Evolutionary conservation across 2,888 invertebrate genomes (phyloP), one percentile per base, ranked within the genome.

Genomic region (Cryptophagus acutangulus): DNA sequence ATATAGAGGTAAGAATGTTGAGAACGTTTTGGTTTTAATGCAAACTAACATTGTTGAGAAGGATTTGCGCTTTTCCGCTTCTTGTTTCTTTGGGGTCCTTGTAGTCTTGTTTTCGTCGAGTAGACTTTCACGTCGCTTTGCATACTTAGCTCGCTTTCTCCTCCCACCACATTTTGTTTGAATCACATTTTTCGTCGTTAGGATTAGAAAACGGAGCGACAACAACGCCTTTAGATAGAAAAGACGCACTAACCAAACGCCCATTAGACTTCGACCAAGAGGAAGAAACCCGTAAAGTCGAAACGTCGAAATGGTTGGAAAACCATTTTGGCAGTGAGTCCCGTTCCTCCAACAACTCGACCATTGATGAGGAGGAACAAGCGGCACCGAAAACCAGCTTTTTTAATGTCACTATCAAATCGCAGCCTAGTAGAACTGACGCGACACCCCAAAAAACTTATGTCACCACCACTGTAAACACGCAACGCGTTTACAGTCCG

Each of bases 291-390:
- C 78, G 90, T 44, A 90, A 90, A 68, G 83, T 84, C 51, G 90
- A 91, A 72, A 91, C 90, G 0, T 88, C 87, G 48, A 89, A 89
- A 71, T 91, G 91, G 91, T 74, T 91, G 38, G 90, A 90, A 61
- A 85, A 86, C 60, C 91, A 92, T 66, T 91, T 92, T 62, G 91
- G 91, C 36, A 87, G 87, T 63, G 88, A 88, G 48, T 87, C 87
- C 1, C 78, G 82, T 9, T 85, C 86, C 0, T 87, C 87, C 1
- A 79, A 79, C 53, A 80, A 81, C 51, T 31, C 31, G 4, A 3
- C 12, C 5, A 15, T 31, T 4, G 31, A 31, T 16, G 31, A 31
- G 3, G 20, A 20, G 84, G 84, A 77, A 50, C 57, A 57, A 9
- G 65, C 74, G 65, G 75, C 76, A 62, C 76, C 78, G 6, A 83